These are phyloP conservation scores for Trematocara zebra DNA, from an alignment of 2,113 vertebrate species.

Conservation along the genomic window DNA sequence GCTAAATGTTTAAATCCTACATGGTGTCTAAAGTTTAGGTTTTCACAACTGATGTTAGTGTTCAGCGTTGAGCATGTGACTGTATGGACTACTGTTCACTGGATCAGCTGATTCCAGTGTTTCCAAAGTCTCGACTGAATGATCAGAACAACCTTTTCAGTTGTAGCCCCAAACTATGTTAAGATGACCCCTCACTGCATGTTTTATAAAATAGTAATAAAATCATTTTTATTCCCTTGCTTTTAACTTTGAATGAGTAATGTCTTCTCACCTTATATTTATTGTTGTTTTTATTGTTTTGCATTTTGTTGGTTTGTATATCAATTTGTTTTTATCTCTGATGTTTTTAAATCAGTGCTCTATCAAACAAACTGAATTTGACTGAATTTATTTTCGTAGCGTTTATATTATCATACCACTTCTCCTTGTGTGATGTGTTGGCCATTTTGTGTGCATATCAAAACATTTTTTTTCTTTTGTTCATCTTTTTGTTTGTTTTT, in stretches of 20 bases:
- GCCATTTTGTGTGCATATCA: too few relatives aligned
- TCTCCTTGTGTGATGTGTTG: too few relatives aligned
- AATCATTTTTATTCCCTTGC: neutral
- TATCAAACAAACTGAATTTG: neutral
- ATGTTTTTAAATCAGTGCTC: neutral
- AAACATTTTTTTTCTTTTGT: too few relatives aligned
- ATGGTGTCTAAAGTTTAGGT: neutral
- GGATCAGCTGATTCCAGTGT: neutral
- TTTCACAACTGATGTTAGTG: neutral
- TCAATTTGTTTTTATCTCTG: neutral
- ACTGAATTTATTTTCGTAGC: neutral
- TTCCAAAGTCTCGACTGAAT: neutral
- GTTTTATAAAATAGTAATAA: neutral
- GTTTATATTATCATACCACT: too few relatives aligned
- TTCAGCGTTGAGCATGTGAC: neutral
- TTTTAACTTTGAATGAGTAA: neutral
- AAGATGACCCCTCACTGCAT: too few relatives aligned
- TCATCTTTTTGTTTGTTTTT: too few relatives aligned
- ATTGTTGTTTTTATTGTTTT: rapidly evolving
- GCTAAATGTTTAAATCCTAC: neutral
- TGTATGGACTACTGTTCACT: neutral
- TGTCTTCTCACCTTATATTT: neutral
- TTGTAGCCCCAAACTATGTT: neutral
- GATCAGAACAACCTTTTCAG: too few relatives aligned
- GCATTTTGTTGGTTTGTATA: too few relatives aligned